Percentiles rank a stretch among this genome's conserved stretches.
phyloP scores from a whole-genome alignment of 1,140 invertebrate species.

The Heliconius eleuchia region DNA sequence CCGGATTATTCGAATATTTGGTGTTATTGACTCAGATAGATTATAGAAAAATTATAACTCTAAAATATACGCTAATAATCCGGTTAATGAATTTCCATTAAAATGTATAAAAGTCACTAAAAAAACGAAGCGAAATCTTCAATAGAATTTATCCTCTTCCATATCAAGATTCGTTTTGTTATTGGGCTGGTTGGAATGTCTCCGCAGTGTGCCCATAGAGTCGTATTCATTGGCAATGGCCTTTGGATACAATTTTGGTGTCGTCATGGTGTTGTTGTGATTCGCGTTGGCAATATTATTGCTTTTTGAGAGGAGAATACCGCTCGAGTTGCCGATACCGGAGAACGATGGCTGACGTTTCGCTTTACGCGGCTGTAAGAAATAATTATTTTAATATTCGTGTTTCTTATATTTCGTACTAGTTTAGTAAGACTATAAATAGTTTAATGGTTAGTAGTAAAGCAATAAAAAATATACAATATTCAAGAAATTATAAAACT shows the following conservation, averaged over 20 bases:
- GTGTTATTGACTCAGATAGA: too few relatives aligned
- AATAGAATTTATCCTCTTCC: conserved; percentile 80
- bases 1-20: too few relatives aligned
- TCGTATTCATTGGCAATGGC: conserved; percentile 88
- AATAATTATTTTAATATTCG: conserved; percentile 21
- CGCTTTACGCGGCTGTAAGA: conserved; percentile 75
- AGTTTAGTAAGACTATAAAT: background rate
- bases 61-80: too few relatives aligned
- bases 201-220: conserved; percentile 87
- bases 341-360: conserved; percentile 83
- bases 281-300: conserved; percentile 83
- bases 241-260: conserved; percentile 85
- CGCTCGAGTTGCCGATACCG: conserved; percentile 79
- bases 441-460: too few relatives aligned
- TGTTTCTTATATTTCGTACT: background rate
- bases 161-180: conserved; percentile 74
- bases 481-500: too few relatives aligned
- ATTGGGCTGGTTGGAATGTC: conserved; percentile 84
- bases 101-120: too few relatives aligned
- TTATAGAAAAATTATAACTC: too few relatives aligned
- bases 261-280: conserved; percentile 80
- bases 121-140: conserved; percentile 29
- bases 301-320: conserved; percentile 83
- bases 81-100: too few relatives aligned
- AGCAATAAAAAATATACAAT: too few relatives aligned